These are phyloP conservation scores for Tangara arthus DNA, from an alignment of 2,797 vertebrate genomes.

Conservation along the genomic window DNA sequence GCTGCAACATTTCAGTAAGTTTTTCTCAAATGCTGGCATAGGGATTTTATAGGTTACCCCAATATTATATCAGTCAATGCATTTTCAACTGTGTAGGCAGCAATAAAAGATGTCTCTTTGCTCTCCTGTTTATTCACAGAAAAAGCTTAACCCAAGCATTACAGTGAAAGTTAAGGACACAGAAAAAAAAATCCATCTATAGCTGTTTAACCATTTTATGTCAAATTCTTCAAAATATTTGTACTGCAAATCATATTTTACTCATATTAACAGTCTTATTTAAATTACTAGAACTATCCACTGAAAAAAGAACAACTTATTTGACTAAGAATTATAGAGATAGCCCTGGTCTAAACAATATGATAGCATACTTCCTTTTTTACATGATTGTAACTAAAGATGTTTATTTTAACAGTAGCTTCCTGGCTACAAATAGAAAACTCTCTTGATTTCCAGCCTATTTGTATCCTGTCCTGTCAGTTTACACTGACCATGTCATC, in stretches of 20 bases:
- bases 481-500: background rate
- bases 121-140: background rate
- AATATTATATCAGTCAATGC: background rate
- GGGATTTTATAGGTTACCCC: background rate
- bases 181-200: background rate
- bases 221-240: background rate
- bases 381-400: background rate
- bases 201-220: background rate
- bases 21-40: background rate
- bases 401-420: background rate
- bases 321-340: background rate
- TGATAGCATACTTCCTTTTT: background rate
- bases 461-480: background rate
- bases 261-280: background rate
- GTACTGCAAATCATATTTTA: background rate
- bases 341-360: background rate
- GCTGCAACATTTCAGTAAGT: background rate
- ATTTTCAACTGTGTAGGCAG: background rate
- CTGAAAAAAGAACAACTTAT: background rate
- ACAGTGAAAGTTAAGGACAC: background rate
- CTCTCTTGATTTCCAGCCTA: background rate
- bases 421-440: background rate
- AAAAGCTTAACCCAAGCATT: background rate
- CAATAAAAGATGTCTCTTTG: background rate
- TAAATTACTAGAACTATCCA: background rate